Conservation (phyloP, 1,140 invertebrate species). For the Amphibalanus amphitrite region DNA sequence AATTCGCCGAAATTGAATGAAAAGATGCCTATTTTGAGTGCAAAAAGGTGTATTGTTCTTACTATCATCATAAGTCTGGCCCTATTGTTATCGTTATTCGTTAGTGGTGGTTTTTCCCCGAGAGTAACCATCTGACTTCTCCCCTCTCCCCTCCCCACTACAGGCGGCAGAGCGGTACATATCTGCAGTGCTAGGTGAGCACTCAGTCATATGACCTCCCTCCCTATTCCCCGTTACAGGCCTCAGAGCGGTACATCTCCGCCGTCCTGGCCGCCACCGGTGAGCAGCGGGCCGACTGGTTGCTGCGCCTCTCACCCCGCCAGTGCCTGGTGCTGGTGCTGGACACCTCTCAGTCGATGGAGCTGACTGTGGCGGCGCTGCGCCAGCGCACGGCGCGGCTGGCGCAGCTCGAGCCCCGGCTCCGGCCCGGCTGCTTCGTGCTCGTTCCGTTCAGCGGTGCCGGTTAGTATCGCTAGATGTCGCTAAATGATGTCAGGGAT, state of each 20-base stretch:
- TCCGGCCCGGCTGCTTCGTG: conserved; percentile 7
- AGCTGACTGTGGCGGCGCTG: conserved; percentile 10
- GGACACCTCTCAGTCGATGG: conserved; percentile 15
- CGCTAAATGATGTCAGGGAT: too few relatives aligned
- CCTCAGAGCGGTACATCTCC: conserved; percentile 13
- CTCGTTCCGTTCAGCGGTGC: conserved; percentile 13
- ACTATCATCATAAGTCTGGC: too few relatives aligned
- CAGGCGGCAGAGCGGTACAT: background rate
- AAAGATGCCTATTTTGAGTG: too few relatives aligned
- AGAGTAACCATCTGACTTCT: too few relatives aligned
- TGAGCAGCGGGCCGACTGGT: conserved; percentile 10
- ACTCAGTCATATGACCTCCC: background rate
- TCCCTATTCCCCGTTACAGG: conserved; percentile 1
- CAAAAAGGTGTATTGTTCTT: too few relatives aligned
- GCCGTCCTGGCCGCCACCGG: conserved; percentile 13
- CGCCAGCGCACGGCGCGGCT: conserved; percentile 7
- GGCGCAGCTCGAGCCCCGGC: conserved; percentile 6
- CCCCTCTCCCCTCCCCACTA: background rate
- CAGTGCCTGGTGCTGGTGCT: conserved; percentile 14
- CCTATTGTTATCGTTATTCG: too few relatives aligned
- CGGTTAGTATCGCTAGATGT: too few relatives aligned
- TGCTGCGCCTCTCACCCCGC: conserved; percentile 14
- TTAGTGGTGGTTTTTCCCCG: too few relatives aligned
- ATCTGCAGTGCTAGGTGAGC: background rate
- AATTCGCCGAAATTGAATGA: too few relatives aligned